These are phyloP conservation scores for Rhombomys opimus DNA, from an alignment of 2,113 vertebrate species.

Conservation along the genomic window DNA sequence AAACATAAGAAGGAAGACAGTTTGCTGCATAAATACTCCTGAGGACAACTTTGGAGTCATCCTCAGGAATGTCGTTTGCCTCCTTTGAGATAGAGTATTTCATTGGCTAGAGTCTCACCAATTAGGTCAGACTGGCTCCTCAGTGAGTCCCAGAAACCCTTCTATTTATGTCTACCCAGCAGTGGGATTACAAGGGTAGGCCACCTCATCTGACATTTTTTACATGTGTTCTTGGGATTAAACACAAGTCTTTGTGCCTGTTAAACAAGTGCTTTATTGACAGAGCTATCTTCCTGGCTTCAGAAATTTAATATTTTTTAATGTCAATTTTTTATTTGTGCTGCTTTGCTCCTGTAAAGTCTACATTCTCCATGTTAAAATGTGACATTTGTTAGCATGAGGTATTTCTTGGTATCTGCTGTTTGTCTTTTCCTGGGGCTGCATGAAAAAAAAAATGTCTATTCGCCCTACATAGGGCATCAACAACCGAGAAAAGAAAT, in stretches of 20 bases:
- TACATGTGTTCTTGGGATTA: neutral
- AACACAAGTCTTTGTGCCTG: neutral
- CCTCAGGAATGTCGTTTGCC: neutral
- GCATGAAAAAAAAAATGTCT: neutral
- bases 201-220: neutral
- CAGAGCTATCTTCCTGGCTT: neutral
- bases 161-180: neutral
- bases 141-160: neutral
- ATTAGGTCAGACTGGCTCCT: neutral
- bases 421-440: neutral
- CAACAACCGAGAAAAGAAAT: neutral
- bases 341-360: neutral
- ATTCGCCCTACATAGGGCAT: neutral
- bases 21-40: no score
- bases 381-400: neutral
- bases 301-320: neutral
- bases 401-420: neutral
- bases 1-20: no score
- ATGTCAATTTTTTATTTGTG: neutral
- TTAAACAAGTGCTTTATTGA: neutral
- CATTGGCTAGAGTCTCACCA: neutral
- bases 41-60: neutral
- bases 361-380: constrained; percentile 41
- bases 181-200: neutral
- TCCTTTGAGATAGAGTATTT: neutral